These are phyloP conservation scores for Microcebus griseorufus DNA, from an alignment of 2,113 vertebrate genomes.

Conservation along the genomic window DNA sequence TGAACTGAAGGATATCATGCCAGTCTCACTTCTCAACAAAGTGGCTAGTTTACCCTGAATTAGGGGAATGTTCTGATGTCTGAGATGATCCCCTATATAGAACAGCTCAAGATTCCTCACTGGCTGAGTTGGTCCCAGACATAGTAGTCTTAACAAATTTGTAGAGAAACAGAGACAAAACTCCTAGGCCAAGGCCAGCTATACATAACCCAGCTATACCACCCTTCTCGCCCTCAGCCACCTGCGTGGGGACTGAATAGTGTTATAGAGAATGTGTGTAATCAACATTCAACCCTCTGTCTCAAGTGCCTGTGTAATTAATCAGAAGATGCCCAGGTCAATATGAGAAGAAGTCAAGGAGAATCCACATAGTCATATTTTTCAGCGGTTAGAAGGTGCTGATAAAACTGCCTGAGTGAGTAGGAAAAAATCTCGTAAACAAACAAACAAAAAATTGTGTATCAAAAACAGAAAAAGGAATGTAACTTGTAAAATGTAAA, in stretches of 20 bases:
- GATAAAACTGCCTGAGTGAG: not conserved
- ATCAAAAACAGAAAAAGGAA: not conserved
- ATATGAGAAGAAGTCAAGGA: not conserved
- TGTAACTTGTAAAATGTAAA: not conserved
- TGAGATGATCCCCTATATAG: not conserved
- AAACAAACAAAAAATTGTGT: not conserved
- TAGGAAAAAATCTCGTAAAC: not conserved
- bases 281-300: not conserved
- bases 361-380: not conserved
- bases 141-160: not conserved
- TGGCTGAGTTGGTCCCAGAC: not conserved
- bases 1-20: not conserved
- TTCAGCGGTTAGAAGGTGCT: not conserved
- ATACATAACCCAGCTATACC: not conserved
- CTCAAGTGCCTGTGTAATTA: not conserved
- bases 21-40: not conserved
- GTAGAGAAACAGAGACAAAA: not conserved
- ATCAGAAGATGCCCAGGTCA: not conserved
- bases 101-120: not conserved
- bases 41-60: not conserved
- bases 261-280: not conserved
- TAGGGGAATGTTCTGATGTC: not conserved
- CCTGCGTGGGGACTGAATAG: not conserved
- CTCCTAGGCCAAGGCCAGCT: not conserved
- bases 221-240: fast-evolving